Evolutionary conservation across 2,888 invertebrate genomes (phyloP), one percentile per base, ranked within the genome.

Genomic region (Archaeoteleia sp.): DNA sequence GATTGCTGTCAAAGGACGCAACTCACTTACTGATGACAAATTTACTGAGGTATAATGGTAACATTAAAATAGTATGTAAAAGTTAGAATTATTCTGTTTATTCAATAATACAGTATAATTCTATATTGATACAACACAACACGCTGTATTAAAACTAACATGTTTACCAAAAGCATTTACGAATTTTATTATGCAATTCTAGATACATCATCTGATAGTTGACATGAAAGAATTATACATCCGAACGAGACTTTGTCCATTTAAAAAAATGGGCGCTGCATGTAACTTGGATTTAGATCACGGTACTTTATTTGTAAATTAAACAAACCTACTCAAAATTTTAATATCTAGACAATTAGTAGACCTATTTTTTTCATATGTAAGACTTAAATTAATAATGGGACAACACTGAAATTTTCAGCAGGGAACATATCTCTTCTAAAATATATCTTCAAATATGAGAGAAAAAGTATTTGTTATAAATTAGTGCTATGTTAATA

Each of bases 141-240:
- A n/a, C n/a, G n/a, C n/a, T n/a, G n/a, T n/a, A n/a, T n/a, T n/a
- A n/a, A n/a, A n/a, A n/a, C n/a, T n/a, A n/a, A n/a, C n/a, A n/a
- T n/a, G n/a, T n/a, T n/a, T n/a, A n/a, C n/a, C n/a, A n/a, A n/a
- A n/a, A n/a, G n/a, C n/a, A 42, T 45, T 34, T 2, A 20, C 20
- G 20, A 20, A 20, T 20, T 20, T 5, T 7, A 15, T 25, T 45
- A 55, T 27, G 8, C 8, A 1, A 27, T 84, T 86, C 1, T 85
- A 93, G 93, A 88, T 92, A 51, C 90, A 92, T 74, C 90, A 91
- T 76, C 78, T 93, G 23, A 90, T 93, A 73, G 87, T 90, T 0
- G 91, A 93, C 79, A 94, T 94, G 94, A 93, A 93, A 78, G 93
- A 93, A 74, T 87, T 91, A 15, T 94, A 93, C 85, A 90, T 91